Base-by-base conservation (phyloP, 2,797 vertebrate species). In the Sebastes variabilis region DNA sequence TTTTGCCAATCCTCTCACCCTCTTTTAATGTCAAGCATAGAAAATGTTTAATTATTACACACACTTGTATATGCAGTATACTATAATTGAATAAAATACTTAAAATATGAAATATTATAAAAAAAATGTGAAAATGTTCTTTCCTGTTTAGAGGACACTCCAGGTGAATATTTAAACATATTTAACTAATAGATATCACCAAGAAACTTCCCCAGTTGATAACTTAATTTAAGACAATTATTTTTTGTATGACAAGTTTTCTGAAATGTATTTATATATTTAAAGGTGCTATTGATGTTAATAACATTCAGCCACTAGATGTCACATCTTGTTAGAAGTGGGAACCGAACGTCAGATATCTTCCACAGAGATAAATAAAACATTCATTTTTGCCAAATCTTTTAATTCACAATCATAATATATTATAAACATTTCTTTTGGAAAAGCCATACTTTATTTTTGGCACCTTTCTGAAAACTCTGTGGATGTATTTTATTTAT, bases 201-300 rank as follows among this genome's bases (percentile, higher is more conserved):
- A 12, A 2, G n/a, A 55, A 55, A 1, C 54, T 12, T 24, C 54
- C 9, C 54, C 5, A 55, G 11, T 24, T 55, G 8, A 55, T 22
- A 0, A 55, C 54, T 55, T 0, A 24, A 2, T 3, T 55, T 55
- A 22, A 55, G 10, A 55, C 20, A n/a, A 4, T n/a, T 52, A 10
- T 52, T 52, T 52, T 1, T 52, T 52, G 2, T 49, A 8, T 0
- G 18, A 3, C 16, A 52, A n/a, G 49, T n/a, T 52, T n/a, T 52
- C 49, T 52, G 49, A 52, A 52, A 52, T 52, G 3, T 46, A 46
- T 46, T 46, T 18, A 54, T 14, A 46, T 22, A 54, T 54, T 20
- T n/a, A 54, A 20, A 54, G 8, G 49, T 54, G 49, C 20, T 54
- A n/a, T 18, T 18, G 12, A 38, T 14, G 4, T 46, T 18, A 0